Conservation (phyloP, 2,888 invertebrate species). For the Platypus cylindrus region DNA sequence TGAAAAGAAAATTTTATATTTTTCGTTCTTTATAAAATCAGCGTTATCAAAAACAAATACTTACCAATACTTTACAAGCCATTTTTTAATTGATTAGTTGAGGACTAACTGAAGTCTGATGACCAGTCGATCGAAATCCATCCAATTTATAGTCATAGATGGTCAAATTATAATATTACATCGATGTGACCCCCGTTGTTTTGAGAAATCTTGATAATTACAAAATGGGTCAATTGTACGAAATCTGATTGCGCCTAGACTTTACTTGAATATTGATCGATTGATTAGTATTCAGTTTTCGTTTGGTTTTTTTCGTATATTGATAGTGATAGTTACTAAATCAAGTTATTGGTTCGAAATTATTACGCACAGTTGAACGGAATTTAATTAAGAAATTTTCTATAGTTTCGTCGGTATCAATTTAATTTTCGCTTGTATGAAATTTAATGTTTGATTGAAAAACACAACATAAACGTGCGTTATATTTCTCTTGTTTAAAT, state of each 20-base stretch:
- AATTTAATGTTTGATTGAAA: too few relatives aligned
- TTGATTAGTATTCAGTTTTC: conserved; percentile 6
- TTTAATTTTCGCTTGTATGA: too few relatives aligned
- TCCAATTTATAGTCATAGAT: conserved; percentile 14
- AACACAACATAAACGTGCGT: too few relatives aligned
- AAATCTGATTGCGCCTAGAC: conserved; percentile 8
- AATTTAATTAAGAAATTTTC: too few relatives aligned
- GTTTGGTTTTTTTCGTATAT: too few relatives aligned
- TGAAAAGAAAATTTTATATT: conserved; percentile 16
- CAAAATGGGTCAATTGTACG: conserved; percentile 13
- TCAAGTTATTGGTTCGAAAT: too few relatives aligned
- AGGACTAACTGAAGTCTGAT: conserved; percentile 16
- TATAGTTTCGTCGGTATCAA: too few relatives aligned
- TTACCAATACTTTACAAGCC: conserved; percentile 19
- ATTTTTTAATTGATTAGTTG: conserved; percentile 15
- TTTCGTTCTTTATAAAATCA: too few relatives aligned
- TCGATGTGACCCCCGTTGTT: conserved; percentile 5
- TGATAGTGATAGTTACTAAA: too few relatives aligned
- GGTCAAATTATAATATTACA: conserved; percentile 4
- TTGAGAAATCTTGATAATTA: conserved; percentile 11
- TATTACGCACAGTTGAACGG: too few relatives aligned
- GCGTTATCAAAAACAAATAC: conserved; percentile 4
- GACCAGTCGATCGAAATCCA: conserved; percentile 6
- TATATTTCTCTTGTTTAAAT: too few relatives aligned
- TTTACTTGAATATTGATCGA: conserved; percentile 4